These are phyloP conservation scores for Hyles lineata DNA, from an alignment of 2,888 invertebrate genomes.

Conservation along the genomic window DNA sequence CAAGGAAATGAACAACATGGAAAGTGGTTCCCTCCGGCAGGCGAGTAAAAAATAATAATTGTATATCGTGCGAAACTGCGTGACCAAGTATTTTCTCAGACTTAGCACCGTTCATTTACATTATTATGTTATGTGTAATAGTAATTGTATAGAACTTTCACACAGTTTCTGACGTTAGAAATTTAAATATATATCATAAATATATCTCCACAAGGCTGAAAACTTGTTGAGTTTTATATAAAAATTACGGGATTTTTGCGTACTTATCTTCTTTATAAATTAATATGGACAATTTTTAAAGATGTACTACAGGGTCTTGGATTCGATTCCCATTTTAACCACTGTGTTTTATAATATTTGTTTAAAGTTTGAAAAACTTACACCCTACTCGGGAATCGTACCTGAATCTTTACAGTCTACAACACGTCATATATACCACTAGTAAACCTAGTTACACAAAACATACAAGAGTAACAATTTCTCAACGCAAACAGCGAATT, in stretches of 20 bases:
- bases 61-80: background rate
- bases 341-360: too few species aligned
- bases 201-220: background rate
- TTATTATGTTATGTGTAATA: background rate
- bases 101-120: background rate
- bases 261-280: background rate
- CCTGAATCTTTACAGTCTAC: too few species aligned
- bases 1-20: too few species aligned
- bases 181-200: background rate
- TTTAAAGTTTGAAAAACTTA: too few species aligned
- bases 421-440: too few species aligned
- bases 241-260: background rate
- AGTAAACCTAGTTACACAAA: too few species aligned
- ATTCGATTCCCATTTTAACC: too few species aligned
- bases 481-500: conserved; percentile 9
- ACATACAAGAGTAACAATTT: background rate
- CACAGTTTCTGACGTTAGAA: background rate
- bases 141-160: conserved; percentile 6
- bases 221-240: background rate
- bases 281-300: too few species aligned
- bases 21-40: too few species aligned
- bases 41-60: too few species aligned
- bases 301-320: too few species aligned
- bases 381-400: too few species aligned
- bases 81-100: conserved; percentile 7